These are phyloP conservation scores for Danaus plexippus DNA, from an alignment of 1,140 invertebrate species.

Conservation along the genomic window DNA sequence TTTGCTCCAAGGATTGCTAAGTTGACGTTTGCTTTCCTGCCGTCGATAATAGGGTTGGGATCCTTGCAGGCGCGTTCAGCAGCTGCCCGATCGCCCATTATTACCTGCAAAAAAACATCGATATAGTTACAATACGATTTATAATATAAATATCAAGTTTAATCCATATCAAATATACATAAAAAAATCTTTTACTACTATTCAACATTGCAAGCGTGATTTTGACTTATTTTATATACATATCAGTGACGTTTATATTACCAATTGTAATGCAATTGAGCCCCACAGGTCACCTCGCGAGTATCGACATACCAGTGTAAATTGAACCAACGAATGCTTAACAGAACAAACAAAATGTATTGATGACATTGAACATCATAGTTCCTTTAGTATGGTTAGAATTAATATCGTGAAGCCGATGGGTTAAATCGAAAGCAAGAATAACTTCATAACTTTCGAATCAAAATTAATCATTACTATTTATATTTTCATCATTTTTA, in stretches of 20 bases:
- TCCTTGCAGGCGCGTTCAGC: slow-evolving; percentile 97
- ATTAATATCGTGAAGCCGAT: slow-evolving; percentile 26
- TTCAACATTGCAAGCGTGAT: slow-evolving; percentile 1
- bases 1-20: slow-evolving; percentile 97
- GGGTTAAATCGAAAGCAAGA: slow-evolving; percentile 24
- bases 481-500: too few relatives aligned
- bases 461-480: too few relatives aligned
- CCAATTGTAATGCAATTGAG: slow-evolving; percentile 63
- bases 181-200: slow-evolving; percentile 6
- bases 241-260: slow-evolving; percentile 50
- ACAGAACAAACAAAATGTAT: slow-evolving; percentile 18
- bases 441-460: slow-evolving; percentile 38
- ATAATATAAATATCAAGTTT: neutral
- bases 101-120: slow-evolving; percentile 82
- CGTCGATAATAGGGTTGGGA: slow-evolving; percentile 98
- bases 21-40: slow-evolving; percentile 98
- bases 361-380: slow-evolving; percentile 7
- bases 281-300: slow-evolving; percentile 49
- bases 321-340: slow-evolving; percentile 31
- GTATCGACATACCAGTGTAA: slow-evolving; percentile 27
- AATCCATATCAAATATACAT: neutral
- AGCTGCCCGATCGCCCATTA: slow-evolving; percentile 94
- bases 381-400: slow-evolving; percentile 28
- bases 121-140: neutral
- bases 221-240: slow-evolving; percentile 31